Percentiles rank a stretch among this genome's conserved stretches.
Evolutionary conservation across 2,888 invertebrate species (phyloP).

Genomic region (Folsomia manolachei): DNA sequence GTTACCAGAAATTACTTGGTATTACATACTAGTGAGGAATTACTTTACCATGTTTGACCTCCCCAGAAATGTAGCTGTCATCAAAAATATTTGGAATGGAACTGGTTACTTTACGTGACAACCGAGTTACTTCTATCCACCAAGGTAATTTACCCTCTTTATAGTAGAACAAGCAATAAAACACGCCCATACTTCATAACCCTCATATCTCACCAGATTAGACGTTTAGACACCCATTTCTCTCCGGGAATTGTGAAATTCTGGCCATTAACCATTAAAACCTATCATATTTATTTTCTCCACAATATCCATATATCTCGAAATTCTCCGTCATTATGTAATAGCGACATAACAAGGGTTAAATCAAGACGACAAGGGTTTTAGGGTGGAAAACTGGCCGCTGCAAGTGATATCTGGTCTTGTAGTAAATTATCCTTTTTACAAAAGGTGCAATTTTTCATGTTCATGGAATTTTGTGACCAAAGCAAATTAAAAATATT

Average conservation of each 20-base stretch:
- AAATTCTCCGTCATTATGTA: not conserved
- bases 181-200: constrained; percentile 7
- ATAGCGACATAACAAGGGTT: not conserved
- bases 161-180: constrained; percentile 33
- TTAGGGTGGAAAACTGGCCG: not conserved
- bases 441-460: not conserved
- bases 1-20: no score
- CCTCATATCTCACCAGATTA: constrained; percentile 12
- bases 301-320: not conserved
- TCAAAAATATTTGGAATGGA: no score
- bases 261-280: constrained; percentile 7
- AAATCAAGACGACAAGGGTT: not conserved
- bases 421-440: not conserved
- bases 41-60: no score
- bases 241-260: not conserved
- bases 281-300: not conserved
- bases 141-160: no score
- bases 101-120: not conserved
- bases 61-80: no score
- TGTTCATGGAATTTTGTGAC: not conserved
- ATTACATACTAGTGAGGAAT: no score
- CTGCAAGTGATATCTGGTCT: not conserved
- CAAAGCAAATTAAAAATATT: not conserved
- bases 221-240: constrained; percentile 3
- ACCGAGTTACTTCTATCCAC: no score